Base-by-base conservation (phyloP, 2,888 invertebrate genomes). In the Lordiphosa andalusiaca region DNA sequence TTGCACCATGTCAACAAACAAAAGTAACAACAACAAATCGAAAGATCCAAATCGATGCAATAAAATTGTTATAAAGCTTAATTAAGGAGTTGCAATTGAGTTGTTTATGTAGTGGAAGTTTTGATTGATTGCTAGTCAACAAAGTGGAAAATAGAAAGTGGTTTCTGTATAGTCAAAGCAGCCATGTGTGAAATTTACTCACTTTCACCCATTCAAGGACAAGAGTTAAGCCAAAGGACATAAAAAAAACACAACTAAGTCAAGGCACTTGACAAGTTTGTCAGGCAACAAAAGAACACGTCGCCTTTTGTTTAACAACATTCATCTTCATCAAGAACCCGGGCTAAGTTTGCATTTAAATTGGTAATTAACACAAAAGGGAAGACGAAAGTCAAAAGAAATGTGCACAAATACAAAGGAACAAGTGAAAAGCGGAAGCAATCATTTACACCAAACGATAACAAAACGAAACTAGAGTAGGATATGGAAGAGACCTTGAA, bases 261-360 rank as follows among this genome's bases (percentile, higher is more conserved):
- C 37, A 58, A 59, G 50, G 51, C 47, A 53, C 71, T 71, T 58
- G 75, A 73, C 56, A 74, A 73, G 57, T 76, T 66, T 59, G 69
- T 69, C 63, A 33, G 46, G 37, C 59, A 62, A 76, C 72, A 73
- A 71, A 67, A 64, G 76, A 48, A 69, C 60, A 65, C 58, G 57
- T 56, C 57, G 65, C 13, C 52, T 37, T 63, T 57, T 65, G 63
- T 59, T 44, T 36, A 50, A 40, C 23, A 61, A 63, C 77, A 81
- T 81, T 75, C 77, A 77, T 81, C 81, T 77, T 77, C 78, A 73
- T 82, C 82, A 78, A 67, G 53, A 63, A 64, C 56, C 54, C 55
- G 63, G 71, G 55, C 67, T 69, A 83, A 78, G 84, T 84, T 84
- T 84, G 84, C 84, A 84, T 84, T 84, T 84, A 84, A 84, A 84